Evolutionary conservation across 2,888 invertebrate species (phyloP).

Genomic region (Spisula solida): DNA sequence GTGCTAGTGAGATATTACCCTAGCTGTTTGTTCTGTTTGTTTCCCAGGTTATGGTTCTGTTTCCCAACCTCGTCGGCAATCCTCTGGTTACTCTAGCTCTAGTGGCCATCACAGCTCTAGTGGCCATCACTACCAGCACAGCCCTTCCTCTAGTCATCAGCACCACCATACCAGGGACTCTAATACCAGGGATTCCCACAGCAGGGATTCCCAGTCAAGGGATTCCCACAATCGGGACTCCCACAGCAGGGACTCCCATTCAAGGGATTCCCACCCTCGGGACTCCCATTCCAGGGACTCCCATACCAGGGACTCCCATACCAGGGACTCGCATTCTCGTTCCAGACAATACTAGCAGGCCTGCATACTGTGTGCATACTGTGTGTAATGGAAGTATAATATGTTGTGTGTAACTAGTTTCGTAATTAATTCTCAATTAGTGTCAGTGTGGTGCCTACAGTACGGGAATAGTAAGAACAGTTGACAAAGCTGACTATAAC

Average conservation of each 20-base stretch:
- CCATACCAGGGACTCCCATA: slow-evolving; percentile 58
- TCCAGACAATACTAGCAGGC: slow-evolving; percentile 72
- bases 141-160: slow-evolving; percentile 14
- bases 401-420: slow-evolving; percentile 27
- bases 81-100: slow-evolving; percentile 67
- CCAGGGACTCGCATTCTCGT: slow-evolving; percentile 69
- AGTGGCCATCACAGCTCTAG: slow-evolving; percentile 64
- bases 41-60: slow-evolving; percentile 77
- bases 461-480: background rate
- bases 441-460: background rate
- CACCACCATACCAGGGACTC: slow-evolving; percentile 35
- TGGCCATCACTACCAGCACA: slow-evolving; percentile 67
- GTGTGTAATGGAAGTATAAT: slow-evolving; percentile 39
- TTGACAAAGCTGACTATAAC: background rate
- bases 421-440: slow-evolving; percentile 20
- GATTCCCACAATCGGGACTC: too few species aligned
- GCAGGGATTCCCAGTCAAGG: too few species aligned
- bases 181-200: background rate
- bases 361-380: background rate
- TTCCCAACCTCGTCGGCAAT: slow-evolving; percentile 73
- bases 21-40: slow-evolving; percentile 70
- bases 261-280: too few species aligned
- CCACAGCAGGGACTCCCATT: too few species aligned
- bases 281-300: slow-evolving; percentile 64
- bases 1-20: slow-evolving; percentile 48